Evolutionary conservation across 2,113 vertebrate genomes (phyloP).

Genomic region (Rhinopomastus cyanomelas): DNA sequence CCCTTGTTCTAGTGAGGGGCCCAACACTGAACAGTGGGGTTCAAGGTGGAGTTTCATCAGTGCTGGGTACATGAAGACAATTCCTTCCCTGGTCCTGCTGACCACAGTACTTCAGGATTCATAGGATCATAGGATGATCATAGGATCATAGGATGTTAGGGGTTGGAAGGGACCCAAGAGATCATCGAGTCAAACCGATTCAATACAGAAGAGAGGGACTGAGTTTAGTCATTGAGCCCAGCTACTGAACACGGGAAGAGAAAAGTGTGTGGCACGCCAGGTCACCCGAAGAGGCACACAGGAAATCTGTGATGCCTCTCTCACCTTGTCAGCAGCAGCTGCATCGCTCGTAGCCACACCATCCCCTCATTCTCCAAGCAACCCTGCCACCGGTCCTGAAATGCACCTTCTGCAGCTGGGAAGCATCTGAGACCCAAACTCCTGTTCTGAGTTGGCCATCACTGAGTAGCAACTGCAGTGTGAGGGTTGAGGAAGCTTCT

Average conservation of each 20-base stretch:
- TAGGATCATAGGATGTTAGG: too few relatives aligned
- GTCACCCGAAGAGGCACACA: not conserved
- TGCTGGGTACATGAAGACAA: not conserved
- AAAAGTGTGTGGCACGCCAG: not conserved
- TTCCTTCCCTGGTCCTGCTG: not conserved
- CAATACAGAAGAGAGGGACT: not conserved
- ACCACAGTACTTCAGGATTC: too few relatives aligned
- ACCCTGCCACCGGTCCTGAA: not conserved
- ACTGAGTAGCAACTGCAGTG: not conserved
- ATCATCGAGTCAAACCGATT: too few relatives aligned
- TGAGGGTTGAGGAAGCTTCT: not conserved
- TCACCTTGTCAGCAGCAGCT: not conserved
- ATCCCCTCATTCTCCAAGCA: not conserved
- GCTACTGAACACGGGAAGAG: not conserved
- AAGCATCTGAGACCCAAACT: not conserved
- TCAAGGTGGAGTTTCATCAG: not conserved
- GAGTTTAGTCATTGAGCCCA: not conserved
- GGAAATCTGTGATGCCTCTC: not conserved
- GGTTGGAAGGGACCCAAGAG: too few relatives aligned
- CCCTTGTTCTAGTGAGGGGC: not conserved
- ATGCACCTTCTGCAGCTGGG: not conserved
- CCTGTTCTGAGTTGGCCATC: not conserved
- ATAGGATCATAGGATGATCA: too few relatives aligned
- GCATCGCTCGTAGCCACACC: not conserved
- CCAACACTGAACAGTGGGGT: not conserved